phyloP scores from a whole-genome alignment of 2,888 invertebrate species.

The Melieria picta region DNA sequence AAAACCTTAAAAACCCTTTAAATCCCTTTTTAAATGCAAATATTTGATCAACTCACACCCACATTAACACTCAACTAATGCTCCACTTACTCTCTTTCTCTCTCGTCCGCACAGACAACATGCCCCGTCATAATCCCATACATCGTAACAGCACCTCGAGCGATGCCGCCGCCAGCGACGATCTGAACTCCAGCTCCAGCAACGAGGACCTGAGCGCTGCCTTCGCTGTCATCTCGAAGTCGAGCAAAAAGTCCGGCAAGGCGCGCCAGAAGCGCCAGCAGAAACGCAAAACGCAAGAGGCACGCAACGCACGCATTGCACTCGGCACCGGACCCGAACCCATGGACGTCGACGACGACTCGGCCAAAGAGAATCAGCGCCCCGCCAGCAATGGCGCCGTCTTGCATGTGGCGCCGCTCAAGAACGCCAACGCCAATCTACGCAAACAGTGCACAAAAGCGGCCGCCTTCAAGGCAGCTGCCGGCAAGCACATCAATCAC shows the following conservation, averaged over 20 bases:
- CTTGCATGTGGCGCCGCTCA: constrained; percentile 6
- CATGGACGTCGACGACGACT: constrained; percentile 36
- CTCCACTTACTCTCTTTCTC: constrained; percentile 12
- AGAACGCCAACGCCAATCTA: constrained; percentile 32
- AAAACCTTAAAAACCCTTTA: neutral
- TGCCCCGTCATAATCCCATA: constrained; percentile 53
- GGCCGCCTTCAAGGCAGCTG: constrained; percentile 39
- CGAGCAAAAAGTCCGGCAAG: constrained; percentile 37
- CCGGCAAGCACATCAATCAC: constrained; percentile 9
- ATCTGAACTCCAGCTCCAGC: constrained; percentile 53
- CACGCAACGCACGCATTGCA: constrained; percentile 5
- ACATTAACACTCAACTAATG: neutral
- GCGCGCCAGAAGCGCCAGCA: constrained; percentile 38
- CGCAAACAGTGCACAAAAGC: constrained; percentile 44
- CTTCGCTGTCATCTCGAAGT: constrained; percentile 40
- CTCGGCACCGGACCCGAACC: constrained; percentile 7
- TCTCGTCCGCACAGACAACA: constrained; percentile 46
- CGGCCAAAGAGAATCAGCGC: constrained; percentile 37
- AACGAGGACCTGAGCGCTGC: constrained; percentile 53
- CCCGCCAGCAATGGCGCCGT: constrained; percentile 7
- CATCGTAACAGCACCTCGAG: constrained; percentile 61
- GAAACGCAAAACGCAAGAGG: constrained; percentile 14
- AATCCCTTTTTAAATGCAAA: too few relatives aligned
- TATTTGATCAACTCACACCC: too few relatives aligned
- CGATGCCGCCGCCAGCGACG: constrained; percentile 55